phyloP scores from a whole-genome alignment of 1,140 invertebrate species.

The Drosophila gunungcola region DNA sequence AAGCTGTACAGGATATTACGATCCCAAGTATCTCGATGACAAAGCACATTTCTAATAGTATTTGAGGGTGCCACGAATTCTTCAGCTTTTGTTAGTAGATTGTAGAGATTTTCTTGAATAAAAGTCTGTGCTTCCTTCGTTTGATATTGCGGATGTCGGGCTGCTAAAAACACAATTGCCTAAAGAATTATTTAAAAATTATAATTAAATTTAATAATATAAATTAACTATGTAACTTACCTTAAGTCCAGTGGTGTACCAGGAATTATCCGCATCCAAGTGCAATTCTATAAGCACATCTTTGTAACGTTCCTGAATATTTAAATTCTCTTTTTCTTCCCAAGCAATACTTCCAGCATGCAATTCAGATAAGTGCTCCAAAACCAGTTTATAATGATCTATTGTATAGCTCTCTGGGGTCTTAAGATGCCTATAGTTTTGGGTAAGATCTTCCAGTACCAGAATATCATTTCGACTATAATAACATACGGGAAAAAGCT shows the following conservation, averaged over 20 bases:
- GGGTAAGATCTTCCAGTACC: constrained; percentile 84
- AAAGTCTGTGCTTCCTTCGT: constrained; percentile 38
- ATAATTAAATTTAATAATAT: no score
- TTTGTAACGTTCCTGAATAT: constrained; percentile 76
- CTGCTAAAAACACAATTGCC: constrained; percentile 65
- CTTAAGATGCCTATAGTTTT: constrained; percentile 63
- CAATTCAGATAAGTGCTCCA: constrained; percentile 78
- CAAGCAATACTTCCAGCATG: constrained; percentile 84
- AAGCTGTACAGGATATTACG: constrained; percentile 88
- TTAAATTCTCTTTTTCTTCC: constrained; percentile 58
- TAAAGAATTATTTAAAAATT: not conserved
- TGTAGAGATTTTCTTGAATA: constrained; percentile 70
- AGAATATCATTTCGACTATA: constrained; percentile 71
- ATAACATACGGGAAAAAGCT: constrained; percentile 63
- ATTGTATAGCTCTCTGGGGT: constrained; percentile 55
- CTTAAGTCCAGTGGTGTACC: constrained; percentile 65
- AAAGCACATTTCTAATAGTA: constrained; percentile 85
- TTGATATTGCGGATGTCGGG: constrained; percentile 63
- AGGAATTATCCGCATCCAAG: constrained; percentile 51
- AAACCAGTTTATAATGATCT: constrained; percentile 73
- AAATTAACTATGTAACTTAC: constrained; percentile 15
- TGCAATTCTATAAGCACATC: constrained; percentile 55
- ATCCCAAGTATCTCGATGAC: constrained; percentile 88
- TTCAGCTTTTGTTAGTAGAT: constrained; percentile 56
- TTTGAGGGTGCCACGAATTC: constrained; percentile 62